Evolutionary conservation across 1,140 invertebrate species (phyloP), one percentile per base, ranked within the genome.

Genomic region (Cyphomyrmex costatus): DNA sequence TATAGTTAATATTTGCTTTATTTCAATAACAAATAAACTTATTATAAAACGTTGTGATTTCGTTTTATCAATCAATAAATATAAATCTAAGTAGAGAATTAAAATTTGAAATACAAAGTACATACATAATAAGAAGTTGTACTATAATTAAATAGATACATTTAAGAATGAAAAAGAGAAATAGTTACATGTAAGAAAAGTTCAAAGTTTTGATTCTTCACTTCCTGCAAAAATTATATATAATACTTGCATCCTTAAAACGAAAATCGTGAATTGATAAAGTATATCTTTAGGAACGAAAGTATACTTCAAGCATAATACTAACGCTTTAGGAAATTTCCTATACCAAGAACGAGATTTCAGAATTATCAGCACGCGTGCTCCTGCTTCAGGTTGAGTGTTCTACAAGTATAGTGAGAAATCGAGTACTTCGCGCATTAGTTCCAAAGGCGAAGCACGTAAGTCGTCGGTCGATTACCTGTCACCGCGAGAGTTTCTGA

Each of bases 401-500:
- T 80, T 82, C 65, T 16, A 71, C 49, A 30, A 71, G 21, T 24
- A 46, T 68, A 21, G 19, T 73, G 79, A 82, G 36, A 73, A 73
- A 82, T 82, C 79, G 79, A 58, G 66, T 68, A 21, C 16, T 27
- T 42, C 36, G 33, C 66, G 36, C 56, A 73, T 83, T 83, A 61
- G 24, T 83, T 83, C 14, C 36, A 42, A 83, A 83, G 79, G 79
- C 79, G 53, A 56, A 16, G 61, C 88, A 86, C 84, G 88, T 89
- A 89, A 86, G 53, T 70, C 82, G 56, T 24, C 61, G 70, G 73
- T 89, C 87, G 87, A 89, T 89, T 89, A 89, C 83, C 63, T 85
- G 87, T 89, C 74, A 80, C 65, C 61, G 86, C 65, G 66, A 49
- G 87, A 80, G 83, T 58, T 89, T 66, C 88, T 56, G 79, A 79